Base-by-base conservation (phyloP, 2,797 vertebrate species). In the Peromyscus eremicus region DNA sequence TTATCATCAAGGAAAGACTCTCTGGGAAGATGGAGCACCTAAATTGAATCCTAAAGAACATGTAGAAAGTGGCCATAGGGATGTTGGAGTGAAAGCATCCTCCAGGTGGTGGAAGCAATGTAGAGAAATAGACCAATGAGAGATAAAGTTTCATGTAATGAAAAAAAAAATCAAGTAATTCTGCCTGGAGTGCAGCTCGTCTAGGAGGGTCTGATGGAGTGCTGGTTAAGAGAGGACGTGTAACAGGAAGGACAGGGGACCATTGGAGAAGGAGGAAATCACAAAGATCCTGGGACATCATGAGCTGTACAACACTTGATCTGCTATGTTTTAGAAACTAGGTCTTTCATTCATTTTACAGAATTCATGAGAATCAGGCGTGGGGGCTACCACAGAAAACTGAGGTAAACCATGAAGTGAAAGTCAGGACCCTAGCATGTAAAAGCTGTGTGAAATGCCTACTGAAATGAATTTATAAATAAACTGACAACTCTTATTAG, bases 161-260 rank as follows among this genome's bases (percentile, higher is more conserved):
- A 11, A 84, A 57, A 43, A 62, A 82, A 29, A 40, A 43, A 43
- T 23, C 49, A 75, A 83, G n/a, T 66, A 83, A 25, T 85, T 9
- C 66, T 85, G 11, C 13, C 13, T 55, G 21, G 37, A 88, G 34
- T 32, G 57, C 7, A 7, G 12, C 17, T 23, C 49, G 9, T 55
- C 9, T 40, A 8, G 6, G 29, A 32, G 13, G 2, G 7, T 17
- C 17, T 29, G 0, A 4, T 3, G 9, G 29, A 5, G 1, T 23
- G 40, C 6, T 8, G 37, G 34, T 5, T 14, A 2, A 19, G 23
- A 62, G 14, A 80, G 6, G 34, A 75, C 14, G 2, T 29, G 0
- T 55, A 27, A 27, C 5, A 29, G 12, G 55, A 23, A 34, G 25
- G 5, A 68, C 27, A 60, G 49, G 32, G 29, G 55, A 9, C 5